Evolutionary conservation across 1,140 invertebrate species (phyloP).

Genomic region (Patella vulgata): DNA sequence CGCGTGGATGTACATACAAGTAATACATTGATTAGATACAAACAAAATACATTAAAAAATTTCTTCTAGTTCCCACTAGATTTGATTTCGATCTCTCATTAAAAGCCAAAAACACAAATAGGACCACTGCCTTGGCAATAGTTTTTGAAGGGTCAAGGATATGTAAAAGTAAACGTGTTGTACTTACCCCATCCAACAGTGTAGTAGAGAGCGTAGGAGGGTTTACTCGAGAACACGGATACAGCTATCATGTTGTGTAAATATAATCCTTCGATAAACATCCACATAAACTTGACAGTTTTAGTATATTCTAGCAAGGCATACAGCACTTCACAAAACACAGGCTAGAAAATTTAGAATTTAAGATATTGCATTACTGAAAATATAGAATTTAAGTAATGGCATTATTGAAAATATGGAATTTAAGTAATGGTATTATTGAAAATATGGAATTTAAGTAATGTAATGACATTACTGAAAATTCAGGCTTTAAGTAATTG

Average conservation of each 20-base stretch:
- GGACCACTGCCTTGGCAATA: no score
- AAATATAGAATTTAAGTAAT: neutral
- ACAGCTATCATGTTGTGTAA: conserved; percentile 85
- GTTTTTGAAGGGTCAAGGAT: neutral
- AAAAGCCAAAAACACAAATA: no score
- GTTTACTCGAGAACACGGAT: conserved; percentile 81
- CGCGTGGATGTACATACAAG: no score
- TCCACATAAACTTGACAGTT: conserved; percentile 94
- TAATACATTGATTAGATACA: neutral
- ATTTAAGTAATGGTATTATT: conserved; percentile 1
- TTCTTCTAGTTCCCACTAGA: no score
- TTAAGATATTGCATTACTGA: no score
- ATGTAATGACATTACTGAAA: no score
- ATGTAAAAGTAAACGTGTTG: no score
- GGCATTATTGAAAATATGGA: conserved; percentile 6
- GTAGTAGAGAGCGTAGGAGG: conserved; percentile 78
- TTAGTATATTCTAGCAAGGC: conserved; percentile 83
- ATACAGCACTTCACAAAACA: conserved; percentile 82
- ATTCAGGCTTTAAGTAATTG: no score
- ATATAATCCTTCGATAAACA: conserved; percentile 91
- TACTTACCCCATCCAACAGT: conserved; percentile 81
- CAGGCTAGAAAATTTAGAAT: conserved; percentile 71
- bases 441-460: neutral
- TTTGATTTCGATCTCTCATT: no score
- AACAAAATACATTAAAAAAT: conserved; percentile 1